Evolutionary conservation across 92 coral and sea anemone genomes (phyloP).

Genomic region (Virgularia gustaviana): DNA sequence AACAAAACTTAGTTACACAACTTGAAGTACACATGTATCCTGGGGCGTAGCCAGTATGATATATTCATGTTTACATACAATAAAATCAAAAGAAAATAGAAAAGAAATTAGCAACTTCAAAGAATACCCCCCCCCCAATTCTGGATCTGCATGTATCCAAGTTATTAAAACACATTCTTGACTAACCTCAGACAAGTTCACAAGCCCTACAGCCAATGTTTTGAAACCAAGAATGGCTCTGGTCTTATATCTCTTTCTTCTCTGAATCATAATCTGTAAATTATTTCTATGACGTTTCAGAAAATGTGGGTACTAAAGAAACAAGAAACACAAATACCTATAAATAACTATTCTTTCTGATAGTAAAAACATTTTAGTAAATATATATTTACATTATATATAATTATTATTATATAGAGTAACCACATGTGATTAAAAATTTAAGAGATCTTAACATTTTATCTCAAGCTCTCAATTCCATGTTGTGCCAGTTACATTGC

Average conservation of each 20-base stretch:
- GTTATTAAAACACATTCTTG: too few species aligned
- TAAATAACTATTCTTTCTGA: neutral
- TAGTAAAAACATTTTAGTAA: too few species aligned
- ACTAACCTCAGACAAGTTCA: conserved; percentile 91
- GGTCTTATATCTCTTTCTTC: conserved; percentile 91
- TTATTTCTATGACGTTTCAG: conserved; percentile 90
- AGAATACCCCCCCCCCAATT: too few species aligned
- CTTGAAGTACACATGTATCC: neutral
- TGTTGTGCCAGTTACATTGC: too few species aligned
- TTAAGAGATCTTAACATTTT: too few species aligned
- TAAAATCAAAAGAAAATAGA: neutral
- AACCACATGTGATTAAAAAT: neutral
- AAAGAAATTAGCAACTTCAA: too few species aligned
- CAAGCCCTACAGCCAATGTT: conserved; percentile 96
- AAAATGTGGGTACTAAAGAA: conserved; percentile 86
- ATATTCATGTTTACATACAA: neutral
- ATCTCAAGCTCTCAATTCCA: too few species aligned
- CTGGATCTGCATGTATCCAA: too few species aligned
- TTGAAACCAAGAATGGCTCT: conserved; percentile 92
- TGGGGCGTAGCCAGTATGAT: neutral
- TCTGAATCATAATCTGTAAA: conserved; percentile 87
- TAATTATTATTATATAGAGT: neutral
- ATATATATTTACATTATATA: neutral
- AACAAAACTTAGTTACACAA: neutral
- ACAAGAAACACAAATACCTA: neutral